Conservation (phyloP, 2,797 vertebrate species). For the Tolypeutes matacus region DNA sequence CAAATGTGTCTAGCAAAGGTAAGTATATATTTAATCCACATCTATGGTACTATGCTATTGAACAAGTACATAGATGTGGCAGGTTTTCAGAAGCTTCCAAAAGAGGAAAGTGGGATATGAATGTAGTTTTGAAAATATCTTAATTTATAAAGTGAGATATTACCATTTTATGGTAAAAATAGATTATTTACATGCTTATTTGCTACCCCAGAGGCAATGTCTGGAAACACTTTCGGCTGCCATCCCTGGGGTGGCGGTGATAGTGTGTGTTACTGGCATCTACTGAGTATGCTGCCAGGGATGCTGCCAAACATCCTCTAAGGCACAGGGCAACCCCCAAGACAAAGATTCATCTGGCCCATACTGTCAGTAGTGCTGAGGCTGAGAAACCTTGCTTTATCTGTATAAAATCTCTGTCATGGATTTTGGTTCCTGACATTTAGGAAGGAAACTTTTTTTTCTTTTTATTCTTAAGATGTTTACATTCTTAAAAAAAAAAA, state of each 20-base stretch:
- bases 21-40: not conserved
- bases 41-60: not conserved
- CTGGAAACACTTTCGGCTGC: too few species aligned
- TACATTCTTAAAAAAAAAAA: not conserved
- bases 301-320: too few species aligned
- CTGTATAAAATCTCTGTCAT: not conserved
- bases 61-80: not conserved
- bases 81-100: not conserved
- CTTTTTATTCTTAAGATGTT: slow-evolving; percentile 52
- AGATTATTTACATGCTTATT: not conserved
- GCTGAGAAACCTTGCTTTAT: not conserved
- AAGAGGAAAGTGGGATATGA: not conserved
- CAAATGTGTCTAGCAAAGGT: not conserved
- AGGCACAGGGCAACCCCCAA: not conserved
- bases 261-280: too few species aligned
- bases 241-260: not conserved
- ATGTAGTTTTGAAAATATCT: slow-evolving; percentile 41
- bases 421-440: not conserved
- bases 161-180: not conserved
- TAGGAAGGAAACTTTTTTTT: not conserved
- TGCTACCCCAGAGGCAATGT: not conserved
- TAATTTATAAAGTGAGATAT: not conserved
- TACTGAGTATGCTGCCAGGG: not conserved
- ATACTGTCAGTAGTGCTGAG: not conserved
- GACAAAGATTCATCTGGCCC: not conserved